Conservation (phyloP, 2,888 invertebrate species). For the Cheilosia vernalis region DNA sequence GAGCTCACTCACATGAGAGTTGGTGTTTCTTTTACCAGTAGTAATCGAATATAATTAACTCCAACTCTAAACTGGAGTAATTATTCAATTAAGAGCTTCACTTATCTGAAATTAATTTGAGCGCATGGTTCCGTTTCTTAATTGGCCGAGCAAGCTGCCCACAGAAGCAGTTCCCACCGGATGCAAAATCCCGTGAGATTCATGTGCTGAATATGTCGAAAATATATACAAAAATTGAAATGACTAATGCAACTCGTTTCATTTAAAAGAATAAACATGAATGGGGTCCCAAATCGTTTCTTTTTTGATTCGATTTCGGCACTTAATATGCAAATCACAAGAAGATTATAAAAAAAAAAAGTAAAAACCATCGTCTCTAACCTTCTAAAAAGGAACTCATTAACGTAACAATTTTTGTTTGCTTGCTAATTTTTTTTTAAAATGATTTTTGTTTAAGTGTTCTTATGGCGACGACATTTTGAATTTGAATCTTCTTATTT, state of each 20-base stretch:
- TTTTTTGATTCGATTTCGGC: conserved; percentile 14
- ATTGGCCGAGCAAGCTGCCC: conserved; percentile 20
- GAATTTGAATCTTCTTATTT: conserved; percentile 15
- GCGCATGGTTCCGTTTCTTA: conserved; percentile 26
- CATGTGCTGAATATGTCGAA: background rate
- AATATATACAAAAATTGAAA: conserved; percentile 3
- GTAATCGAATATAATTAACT: conserved; percentile 65
- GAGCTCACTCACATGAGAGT: background rate
- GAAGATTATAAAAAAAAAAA: conserved; percentile 7
- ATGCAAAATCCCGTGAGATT: conserved; percentile 31
- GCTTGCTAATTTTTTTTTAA: conserved; percentile 34
- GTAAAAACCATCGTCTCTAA: conserved; percentile 26
- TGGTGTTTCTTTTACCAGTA: conserved; percentile 1
- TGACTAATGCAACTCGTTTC: conserved; percentile 26
- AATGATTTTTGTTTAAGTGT: conserved; percentile 29
- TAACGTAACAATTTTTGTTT: conserved; percentile 57
- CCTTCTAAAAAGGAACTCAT: conserved; percentile 70
- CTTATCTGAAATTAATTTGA: conserved; percentile 53
- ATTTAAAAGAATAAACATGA: conserved; percentile 15
- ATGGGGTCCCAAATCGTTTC: conserved; percentile 10
- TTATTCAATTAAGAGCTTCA: conserved; percentile 59
- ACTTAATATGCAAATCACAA: conserved; percentile 69
- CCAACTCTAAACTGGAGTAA: conserved; percentile 49
- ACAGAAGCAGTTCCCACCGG: conserved; percentile 16
- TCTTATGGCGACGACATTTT: conserved; percentile 18